phyloP scores from a whole-genome alignment of 2,113 vertebrate species.

The Gopherus evgoodei region DNA sequence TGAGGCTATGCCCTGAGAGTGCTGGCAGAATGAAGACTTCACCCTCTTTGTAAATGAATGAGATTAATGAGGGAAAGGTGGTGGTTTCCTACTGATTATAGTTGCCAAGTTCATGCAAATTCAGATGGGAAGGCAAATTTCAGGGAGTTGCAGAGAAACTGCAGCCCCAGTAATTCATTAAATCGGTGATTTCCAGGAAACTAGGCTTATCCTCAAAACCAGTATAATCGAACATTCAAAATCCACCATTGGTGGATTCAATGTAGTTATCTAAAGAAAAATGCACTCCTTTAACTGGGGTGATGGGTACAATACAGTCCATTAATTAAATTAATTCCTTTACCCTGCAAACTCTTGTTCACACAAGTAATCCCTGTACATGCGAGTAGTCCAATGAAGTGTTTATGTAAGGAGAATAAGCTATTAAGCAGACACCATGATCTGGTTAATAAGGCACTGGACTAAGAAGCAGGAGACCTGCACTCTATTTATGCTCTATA shows the following conservation, averaged over 20 bases:
- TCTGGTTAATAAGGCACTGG: rapidly evolving
- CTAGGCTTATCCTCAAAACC: background rate
- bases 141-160: background rate
- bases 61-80: background rate
- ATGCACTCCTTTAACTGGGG: background rate
- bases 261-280: background rate
- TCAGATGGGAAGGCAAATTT: constrained; percentile 38
- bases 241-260: background rate
- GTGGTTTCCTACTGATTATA: background rate
- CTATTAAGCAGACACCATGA: rapidly evolving
- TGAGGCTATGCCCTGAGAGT: background rate
- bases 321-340: background rate
- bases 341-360: background rate
- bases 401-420: rapidly evolving
- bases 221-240: background rate
- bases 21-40: background rate
- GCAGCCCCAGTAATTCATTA: background rate
- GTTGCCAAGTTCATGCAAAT: background rate
- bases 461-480: background rate
- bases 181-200: background rate
- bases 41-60: background rate
- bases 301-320: constrained; percentile 12
- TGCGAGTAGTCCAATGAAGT: background rate
- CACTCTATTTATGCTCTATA: background rate
- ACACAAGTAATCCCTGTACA: rapidly evolving